Conservation (phyloP, 92 coral and sea anemone genomes). For the Siderastrea radians region DNA sequence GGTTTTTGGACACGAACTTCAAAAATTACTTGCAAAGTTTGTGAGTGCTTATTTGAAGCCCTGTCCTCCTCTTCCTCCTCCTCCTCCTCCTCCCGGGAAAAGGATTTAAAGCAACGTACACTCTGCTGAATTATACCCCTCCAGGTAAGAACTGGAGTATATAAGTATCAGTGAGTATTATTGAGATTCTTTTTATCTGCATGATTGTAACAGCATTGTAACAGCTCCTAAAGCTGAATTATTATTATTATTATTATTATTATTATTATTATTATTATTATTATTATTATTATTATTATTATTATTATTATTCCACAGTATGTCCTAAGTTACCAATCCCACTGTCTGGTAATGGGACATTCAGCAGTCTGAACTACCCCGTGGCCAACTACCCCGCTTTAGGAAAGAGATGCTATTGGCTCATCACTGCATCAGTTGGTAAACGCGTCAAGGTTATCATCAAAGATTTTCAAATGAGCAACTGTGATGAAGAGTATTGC, state of each 20-base stretch:
- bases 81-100: neutral
- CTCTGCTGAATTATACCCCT: neutral
- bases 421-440: slow-evolving; percentile 18
- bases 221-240: no score
- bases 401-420: neutral
- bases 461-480: slow-evolving; percentile 8
- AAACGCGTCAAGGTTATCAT: slow-evolving; percentile 4
- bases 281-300: no score
- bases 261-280: no score
- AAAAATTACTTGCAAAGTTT: no score
- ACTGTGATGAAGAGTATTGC: neutral
- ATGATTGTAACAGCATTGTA: no score
- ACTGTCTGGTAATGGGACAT: slow-evolving; percentile 19
- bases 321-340: slow-evolving; percentile 13
- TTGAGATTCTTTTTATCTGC: no score
- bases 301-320: neutral
- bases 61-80: no score
- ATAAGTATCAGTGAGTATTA: no score
- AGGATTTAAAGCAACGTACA: slow-evolving; percentile 19
- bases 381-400: neutral
- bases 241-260: no score
- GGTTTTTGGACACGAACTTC: no score
- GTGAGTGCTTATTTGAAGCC: no score
- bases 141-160: neutral
- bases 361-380: slow-evolving; percentile 43